Base-by-base conservation (phyloP, 2,797 vertebrate species). In the Sebastes hubbsi region DNA sequence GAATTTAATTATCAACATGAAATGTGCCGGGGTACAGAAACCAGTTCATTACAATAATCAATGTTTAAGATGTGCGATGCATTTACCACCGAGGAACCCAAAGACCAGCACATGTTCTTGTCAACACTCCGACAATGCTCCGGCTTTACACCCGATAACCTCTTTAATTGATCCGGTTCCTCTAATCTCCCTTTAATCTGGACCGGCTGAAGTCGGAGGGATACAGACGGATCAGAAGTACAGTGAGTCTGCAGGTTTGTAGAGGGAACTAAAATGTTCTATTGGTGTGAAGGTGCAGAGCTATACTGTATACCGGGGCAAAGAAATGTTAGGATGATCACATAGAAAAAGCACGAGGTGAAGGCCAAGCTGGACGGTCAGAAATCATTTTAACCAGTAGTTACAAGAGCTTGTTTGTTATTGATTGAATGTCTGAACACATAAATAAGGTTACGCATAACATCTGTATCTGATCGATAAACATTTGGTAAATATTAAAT, bases 111-210 rank as follows among this genome's bases (percentile, higher is more conserved):
- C 54, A 34, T 72, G 10, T 5, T 22, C 36, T 1, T 58, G 46
- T 52, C 2, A 52, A 52, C 49, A 20, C 49, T 52, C 49, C 49
- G 18, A 52, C 49, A 58, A 58, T 46, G 16, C 64, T 52, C n/a
- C 3, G 2, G 14, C 60, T 34, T 75, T 11, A 14, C 13, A 18
- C 10, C 25, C 1, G 54, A 72, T 66, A 62, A 72, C 66, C 54
- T 62, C 61, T 68, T 68, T 58, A 77, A 73, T 49, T 62, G 77
- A 75, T 83, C 38, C 5, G 29, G 13, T 46, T 25, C 46, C 25
- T 70, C 59, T 83, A 32, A 78, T 61, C 81, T 24, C 52, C 14
- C 4, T 14, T 56, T 62, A 68, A 49, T 56, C 69, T 52, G 81
- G 36, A 29, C 20, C 1, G 13, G 16, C 16, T 54, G 30, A 24